A percentile compares a stretch with the other conserved stretches of the same genome.
These are phyloP conservation scores for Adrianichthys oophorus DNA, from an alignment of 2,797 vertebrate species.

Conservation along the genomic window DNA sequence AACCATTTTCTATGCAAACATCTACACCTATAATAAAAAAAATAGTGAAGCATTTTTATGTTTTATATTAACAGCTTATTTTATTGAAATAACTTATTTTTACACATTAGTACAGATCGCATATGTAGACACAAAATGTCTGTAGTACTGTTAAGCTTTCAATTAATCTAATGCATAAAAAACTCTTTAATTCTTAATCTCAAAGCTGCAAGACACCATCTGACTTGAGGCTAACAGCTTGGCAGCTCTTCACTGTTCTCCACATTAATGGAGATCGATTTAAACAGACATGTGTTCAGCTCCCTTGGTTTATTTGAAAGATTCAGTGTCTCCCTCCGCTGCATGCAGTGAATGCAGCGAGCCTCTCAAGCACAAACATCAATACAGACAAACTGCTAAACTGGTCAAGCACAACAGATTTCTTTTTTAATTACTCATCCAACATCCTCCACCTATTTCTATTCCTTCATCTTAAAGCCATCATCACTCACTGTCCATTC, in stretches of 20 bases:
- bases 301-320: conserved; percentile 38
- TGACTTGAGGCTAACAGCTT: conserved; percentile 20
- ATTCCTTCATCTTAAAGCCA: conserved; percentile 3
- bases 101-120: neutral
- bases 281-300: conserved; percentile 12
- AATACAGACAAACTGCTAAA: conserved; percentile 21
- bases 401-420: conserved; percentile 33
- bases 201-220: conserved; percentile 2
- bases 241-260: conserved; percentile 10
- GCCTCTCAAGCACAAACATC: conserved; percentile 19
- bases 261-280: conserved; percentile 42
- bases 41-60: too few species aligned
- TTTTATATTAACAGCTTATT: too few species aligned
- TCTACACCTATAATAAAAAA: too few species aligned
- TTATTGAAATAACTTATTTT: neutral
- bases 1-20: too few species aligned
- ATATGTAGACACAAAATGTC: neutral
- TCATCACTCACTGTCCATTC: conserved; percentile 15
- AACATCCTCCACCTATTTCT: conserved; percentile 8
- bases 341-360: conserved; percentile 4
- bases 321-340: conserved; percentile 22
- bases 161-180: conserved; percentile 1
- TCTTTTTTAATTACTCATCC: conserved; percentile 12
- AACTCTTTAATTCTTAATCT: conserved; percentile 13
- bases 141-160: neutral